These are phyloP conservation scores for Brachypteracias leptosomus DNA, from an alignment of 2,113 vertebrate species.

Conservation along the genomic window DNA sequence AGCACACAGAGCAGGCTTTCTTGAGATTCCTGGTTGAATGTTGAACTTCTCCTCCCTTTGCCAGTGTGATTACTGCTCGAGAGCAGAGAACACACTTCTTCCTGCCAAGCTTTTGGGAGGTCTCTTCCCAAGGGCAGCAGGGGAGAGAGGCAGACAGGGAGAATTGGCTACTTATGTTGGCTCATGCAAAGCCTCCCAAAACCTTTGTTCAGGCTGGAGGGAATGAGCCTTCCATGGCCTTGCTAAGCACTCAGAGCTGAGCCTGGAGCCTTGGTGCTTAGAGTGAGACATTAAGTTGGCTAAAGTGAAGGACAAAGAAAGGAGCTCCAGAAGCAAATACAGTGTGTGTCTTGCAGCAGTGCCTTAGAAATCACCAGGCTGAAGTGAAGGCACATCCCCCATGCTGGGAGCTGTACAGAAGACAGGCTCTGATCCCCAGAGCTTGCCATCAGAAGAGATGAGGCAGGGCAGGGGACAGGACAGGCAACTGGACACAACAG, in stretches of 20 bases:
- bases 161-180: neutral
- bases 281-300: neutral
- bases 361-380: neutral
- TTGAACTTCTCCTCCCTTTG: neutral
- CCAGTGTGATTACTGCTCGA: neutral
- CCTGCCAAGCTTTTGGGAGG: neutral
- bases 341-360: neutral
- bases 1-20: neutral
- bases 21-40: neutral
- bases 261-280: neutral
- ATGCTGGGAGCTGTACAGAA: neutral
- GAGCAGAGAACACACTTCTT: neutral
- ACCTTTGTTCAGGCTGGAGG: neutral
- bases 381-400: neutral
- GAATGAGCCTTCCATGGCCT: neutral
- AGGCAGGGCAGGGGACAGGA: neutral
- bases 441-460: neutral
- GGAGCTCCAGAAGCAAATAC: neutral
- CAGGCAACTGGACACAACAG: neutral
- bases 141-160: neutral
- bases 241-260: neutral
- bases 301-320: neutral
- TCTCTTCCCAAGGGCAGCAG: neutral
- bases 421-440: neutral
- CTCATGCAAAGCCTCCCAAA: neutral